Evolutionary conservation across 2,797 vertebrate species (phyloP), one percentile per base, ranked within the genome.

Genomic region (Notamacropus eugenii): DNA sequence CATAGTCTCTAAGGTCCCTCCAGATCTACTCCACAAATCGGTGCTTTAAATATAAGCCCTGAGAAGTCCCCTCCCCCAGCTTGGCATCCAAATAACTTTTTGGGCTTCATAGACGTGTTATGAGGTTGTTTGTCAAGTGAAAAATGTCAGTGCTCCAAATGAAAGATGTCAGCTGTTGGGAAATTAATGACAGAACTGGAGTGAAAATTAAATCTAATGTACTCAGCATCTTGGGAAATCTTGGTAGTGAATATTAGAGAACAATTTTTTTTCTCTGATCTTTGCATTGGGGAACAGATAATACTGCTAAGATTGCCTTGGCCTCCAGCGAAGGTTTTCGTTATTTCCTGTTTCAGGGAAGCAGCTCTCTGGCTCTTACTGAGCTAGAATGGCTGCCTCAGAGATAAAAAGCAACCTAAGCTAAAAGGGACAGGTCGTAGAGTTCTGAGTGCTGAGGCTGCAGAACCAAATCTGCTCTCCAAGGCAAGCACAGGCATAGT

Each of bases 121-220:
- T 12, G 9, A 87, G 22, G 24, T 87, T 87, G 13, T 74, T 95
- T 92, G 94, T 54, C 90, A 54, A 62, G 16, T 54, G 87, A 91
- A 94, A 8, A 52, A 58, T 31, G 40, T 1, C 91, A n/a, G 11
- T 29, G 10, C 74, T 94, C 93, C n/a, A 93, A 31, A 67, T 54
- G 90, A 96, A 95, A 95, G 12, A 6, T 67, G 9, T 90, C 52
- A 94, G 10, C 31, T 59, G 1, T 55, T 93, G 93, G 74, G 50
- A 92, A 19, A 50, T 59, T 93, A 58, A 82, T 55, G 55, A 92
- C 40, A 90, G 62, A 94, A 93, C 22, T 55, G 24, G 34, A 62
- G 93, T 90, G 46, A 55, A 90, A 82, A 59, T 46, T 90, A 29
- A 96, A 93, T 8, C 34, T 54, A 92, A 1, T 12, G 4, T 52